Evolutionary conservation across 2,797 vertebrate species (phyloP), one percentile per base, ranked within the genome.

Genomic region (Amazonetta brasiliensis): DNA sequence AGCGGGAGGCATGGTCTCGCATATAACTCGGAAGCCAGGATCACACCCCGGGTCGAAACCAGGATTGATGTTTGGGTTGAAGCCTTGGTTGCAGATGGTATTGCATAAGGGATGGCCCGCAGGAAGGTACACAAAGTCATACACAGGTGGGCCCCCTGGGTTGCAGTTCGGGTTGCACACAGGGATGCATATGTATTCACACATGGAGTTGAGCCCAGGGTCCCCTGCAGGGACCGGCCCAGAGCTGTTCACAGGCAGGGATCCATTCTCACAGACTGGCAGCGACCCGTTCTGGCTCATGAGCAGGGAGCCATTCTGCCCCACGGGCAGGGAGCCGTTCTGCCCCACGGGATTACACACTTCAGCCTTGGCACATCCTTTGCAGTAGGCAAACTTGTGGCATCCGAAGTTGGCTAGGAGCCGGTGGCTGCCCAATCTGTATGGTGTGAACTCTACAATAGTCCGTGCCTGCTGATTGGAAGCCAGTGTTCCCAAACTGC

Each of bases 361-460:
- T 87, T 96, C 94, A 0, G 94, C 84, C 73, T 93, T 97, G 59
- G 90, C 13, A 3, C 95, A 96, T 44, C 95, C 96, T 62, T 94
- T 97, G 84, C 96, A 96, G 37, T 96, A 96, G 43, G 94, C 88
- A 89, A 97, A 96, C 84, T 94, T 97, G 48, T 96, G 96, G 44
- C 95, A 97, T 52, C 94, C 95, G 0, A 97, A 76, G 71, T 97
- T 96, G 43, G 95, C 96, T 39, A 97, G 81, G 33, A 97, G 95
- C 5, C 84, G 81, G 69, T 97, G 97, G 19, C 92, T 93, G 52
- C 96, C 97, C 44, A 95, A 69, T 35, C 96, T 92, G 44, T 96
- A 96, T 69, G 95, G 95, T 52, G 94, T 95, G 72, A 96, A 97
- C 59, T 95, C 96, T 82, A 96, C 96, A 0, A 97, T 12, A 43